These are phyloP conservation scores for Escarpia spicata DNA, from an alignment of 2,888 invertebrate species.

Conservation along the genomic window DNA sequence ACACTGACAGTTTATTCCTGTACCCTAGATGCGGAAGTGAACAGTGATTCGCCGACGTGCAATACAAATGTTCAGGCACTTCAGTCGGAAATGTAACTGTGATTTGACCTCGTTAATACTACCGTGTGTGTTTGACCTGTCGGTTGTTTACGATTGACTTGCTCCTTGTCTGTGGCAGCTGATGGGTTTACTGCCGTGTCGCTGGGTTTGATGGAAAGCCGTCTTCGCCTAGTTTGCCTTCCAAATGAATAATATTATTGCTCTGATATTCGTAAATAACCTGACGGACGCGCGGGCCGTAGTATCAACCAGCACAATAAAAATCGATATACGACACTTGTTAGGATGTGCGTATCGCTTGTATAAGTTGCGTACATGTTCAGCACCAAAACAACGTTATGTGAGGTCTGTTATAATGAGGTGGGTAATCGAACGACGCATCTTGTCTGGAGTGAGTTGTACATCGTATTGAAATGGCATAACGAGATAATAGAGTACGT, in stretches of 20 bases:
- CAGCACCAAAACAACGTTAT: neutral
- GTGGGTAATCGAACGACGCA: too few species aligned
- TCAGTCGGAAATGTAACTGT: neutral
- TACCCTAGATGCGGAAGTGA: too few species aligned
- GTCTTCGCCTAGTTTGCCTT: neutral
- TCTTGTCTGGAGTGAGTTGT: too few species aligned
- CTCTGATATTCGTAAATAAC: neutral
- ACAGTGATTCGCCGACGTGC: neutral
- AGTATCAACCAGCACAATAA: neutral
- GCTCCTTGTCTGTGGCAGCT: neutral
- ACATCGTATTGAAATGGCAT: too few species aligned
- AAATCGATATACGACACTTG: neutral
- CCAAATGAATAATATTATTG: neutral
- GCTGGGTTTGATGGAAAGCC: neutral
- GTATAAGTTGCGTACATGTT: neutral
- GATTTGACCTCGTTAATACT: neutral
- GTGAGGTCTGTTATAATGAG: neutral
- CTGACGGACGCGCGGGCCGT: neutral
- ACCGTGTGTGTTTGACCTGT: neutral
- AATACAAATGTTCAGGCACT: neutral
- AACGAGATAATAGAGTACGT: too few species aligned
- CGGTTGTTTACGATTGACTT: neutral
- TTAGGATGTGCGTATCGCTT: neutral
- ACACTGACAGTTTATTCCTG: too few species aligned
- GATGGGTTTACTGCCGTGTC: neutral